Evolutionary conservation across 2,113 vertebrate genomes (phyloP), one percentile per base, ranked within the genome.

Genomic region (Brachyhypopomus gauderio): DNA sequence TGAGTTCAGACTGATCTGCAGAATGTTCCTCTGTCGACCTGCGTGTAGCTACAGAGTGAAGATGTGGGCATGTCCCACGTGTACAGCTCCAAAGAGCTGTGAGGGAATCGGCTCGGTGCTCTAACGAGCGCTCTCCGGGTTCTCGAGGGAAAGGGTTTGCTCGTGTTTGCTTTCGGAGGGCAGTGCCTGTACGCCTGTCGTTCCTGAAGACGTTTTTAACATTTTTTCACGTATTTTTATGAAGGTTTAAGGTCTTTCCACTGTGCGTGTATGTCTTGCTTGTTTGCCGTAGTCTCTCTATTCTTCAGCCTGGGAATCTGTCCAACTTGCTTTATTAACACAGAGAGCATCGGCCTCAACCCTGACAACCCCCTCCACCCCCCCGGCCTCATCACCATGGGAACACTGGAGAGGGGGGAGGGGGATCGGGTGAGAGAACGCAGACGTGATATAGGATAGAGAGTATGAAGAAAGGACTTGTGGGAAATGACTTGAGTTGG

Each of bases 241-340:
- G 67, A 63, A 25, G 16, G 41, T 25, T 11, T 7, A 17, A 48
- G 9, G 56, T n/a, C 3, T 17, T 4, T 27, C 45, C 45, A 52
- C 11, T 14, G 55, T 62, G 70, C 58, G n/a, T 80, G 69, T 81
- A 58, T 83, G 64, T 62, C 70, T 34, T 81, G 25, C 73, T 59
- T 75, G 48, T 85, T 83, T 82, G 60, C 79, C 41, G 48, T 85
- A 64, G 60, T 73, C 63, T 38, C 63, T 84, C 72, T 77, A 75
- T 82, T 85, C 75, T 87, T 34, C 75, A 76, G 78, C 75, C 87
- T 89, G 88, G 88, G 88, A 89, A 85, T 75, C 74, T 34, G 72
- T 86, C 88, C 86, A 86, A 79, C 76, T 72, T 74, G 66, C 86
- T 82, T 83, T 85, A 86, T 87, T 86, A 87, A 86, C 81, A 82